Percentiles rank a stretch among this genome's conserved stretches.
Conservation (phyloP, 1,140 invertebrate genomes). For the Pseudoatta argentina region DNA sequence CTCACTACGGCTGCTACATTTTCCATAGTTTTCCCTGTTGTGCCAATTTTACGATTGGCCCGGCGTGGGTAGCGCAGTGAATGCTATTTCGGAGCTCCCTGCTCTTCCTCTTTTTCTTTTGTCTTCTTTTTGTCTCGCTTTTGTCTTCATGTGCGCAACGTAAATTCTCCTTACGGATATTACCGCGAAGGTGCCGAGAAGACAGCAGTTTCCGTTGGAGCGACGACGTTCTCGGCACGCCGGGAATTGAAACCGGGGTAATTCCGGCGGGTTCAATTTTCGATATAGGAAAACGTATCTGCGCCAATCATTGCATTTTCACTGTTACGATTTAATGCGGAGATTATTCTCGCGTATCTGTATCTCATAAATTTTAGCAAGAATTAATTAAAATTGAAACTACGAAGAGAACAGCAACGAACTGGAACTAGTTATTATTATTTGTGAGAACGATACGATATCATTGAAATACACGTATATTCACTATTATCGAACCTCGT, state of each 20-base stretch:
- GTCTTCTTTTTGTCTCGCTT: neutral
- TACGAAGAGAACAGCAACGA: neutral
- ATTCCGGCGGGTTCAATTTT: constrained; percentile 42
- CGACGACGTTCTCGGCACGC: constrained; percentile 7
- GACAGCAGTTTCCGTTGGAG: constrained; percentile 39
- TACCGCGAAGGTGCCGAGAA: constrained; percentile 36
- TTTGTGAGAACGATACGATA: constrained; percentile 11
- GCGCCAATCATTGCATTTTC: constrained; percentile 4
- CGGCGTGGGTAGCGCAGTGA: constrained; percentile 7
- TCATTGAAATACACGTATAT: neutral
- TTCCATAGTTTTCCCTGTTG: constrained; percentile 44
- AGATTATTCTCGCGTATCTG: neutral
- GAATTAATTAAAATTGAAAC: neutral
- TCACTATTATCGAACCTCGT: neutral
- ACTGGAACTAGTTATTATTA: neutral
- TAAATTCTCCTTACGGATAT: constrained; percentile 53
- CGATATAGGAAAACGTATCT: neutral
- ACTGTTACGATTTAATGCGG: neutral
- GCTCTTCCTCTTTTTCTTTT: neutral
- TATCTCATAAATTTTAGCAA: neutral
- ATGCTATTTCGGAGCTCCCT: constrained; percentile 58
- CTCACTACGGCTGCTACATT: constrained; percentile 44
- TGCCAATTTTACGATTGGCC: constrained; percentile 53
- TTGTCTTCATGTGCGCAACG: neutral
- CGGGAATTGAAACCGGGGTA: constrained; percentile 25